Percentiles rank a stretch among this genome's conserved stretches.
Conservation (phyloP, 2,888 invertebrate species). For the Leucophenga maculata region DNA sequence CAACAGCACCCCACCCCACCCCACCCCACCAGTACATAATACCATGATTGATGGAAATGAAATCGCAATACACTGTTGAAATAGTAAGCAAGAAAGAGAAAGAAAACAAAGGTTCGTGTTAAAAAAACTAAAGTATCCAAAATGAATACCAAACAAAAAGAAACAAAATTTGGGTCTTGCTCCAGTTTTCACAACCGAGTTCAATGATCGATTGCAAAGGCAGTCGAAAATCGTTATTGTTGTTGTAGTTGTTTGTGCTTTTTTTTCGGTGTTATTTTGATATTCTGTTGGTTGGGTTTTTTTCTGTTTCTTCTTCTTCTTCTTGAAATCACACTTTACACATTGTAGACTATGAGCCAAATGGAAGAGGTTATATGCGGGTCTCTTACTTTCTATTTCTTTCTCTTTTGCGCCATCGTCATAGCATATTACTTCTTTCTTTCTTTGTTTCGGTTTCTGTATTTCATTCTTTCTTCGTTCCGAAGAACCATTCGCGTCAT, state of each 20-base stretch:
- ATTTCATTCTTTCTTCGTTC: background rate
- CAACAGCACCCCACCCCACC: background rate
- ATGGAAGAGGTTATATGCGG: background rate
- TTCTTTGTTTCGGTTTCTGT: background rate
- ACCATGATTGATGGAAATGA: background rate
- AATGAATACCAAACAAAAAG: background rate
- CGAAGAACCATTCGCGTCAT: conserved; percentile 5
- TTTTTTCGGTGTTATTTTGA: background rate
- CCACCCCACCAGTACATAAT: background rate
- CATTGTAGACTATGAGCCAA: background rate
- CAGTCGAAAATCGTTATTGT: conserved; percentile 6
- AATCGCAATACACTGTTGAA: background rate
- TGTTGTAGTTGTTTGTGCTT: conserved; percentile 1
- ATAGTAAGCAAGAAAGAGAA: conserved; percentile 14
- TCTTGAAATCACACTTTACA: conserved; percentile 7
- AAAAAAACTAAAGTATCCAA: background rate
- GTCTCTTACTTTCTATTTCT: background rate
- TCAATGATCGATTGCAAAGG: conserved; percentile 49
- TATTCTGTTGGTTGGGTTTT: no score
- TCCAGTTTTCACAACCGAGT: conserved; percentile 67
- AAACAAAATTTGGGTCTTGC: conserved; percentile 64
- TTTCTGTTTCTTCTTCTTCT: background rate
- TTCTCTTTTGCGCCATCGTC: background rate
- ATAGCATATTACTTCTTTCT: background rate
- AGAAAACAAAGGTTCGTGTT: background rate